Evolutionary conservation across 2,113 vertebrate species (phyloP), one percentile per base, ranked within the genome.

Genomic region (Piaya cayana): DNA sequence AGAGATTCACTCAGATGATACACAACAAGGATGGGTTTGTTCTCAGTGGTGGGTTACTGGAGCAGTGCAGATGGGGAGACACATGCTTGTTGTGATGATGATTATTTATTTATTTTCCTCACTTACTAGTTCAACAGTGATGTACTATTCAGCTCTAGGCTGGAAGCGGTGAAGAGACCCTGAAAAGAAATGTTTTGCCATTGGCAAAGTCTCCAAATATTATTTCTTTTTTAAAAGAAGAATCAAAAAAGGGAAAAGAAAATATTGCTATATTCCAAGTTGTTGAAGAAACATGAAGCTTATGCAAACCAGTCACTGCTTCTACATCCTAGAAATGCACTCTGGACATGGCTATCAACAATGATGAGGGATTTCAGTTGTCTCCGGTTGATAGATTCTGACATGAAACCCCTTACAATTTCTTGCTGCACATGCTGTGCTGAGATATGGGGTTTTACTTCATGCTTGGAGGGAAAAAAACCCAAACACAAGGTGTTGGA

Each of bases 1-100:
- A 82, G 62, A 79, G 53, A 50, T 84, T 84, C 37, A 60, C 63
- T 94, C 79, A 85, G 87, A 93, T 92, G 82, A 60, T 49, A 58
- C 22, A 53, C 65, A 96, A 95, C 90, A 96, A 74, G 43, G 36
- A 83, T 42, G 52, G 82, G 56, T 96, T 93, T 97, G 80, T 95
- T 88, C 80, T 85, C 62, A 39, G n/a, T 0, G 0, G 11, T 77
- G 23, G 36, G 56, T 74, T 53, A 78, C 59, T 82, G 80, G 37
- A 72, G 50, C 62, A 90, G 63, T n/a, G 70, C 45, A 77, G 30
- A 53, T 42, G 36, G 39, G 58, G 79, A 94, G 72, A 47, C 52
- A 19, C 56, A 34, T 42, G 36, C 72, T 92, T 42, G 18, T 49
- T 88, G 78, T 6, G 2, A 36, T 29, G 22, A 37, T 3, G 4